These are phyloP conservation scores for Agelas oroides DNA, from an alignment of 37 sponge, comb jelly and placozoan genomes.

Conservation along the genomic window DNA sequence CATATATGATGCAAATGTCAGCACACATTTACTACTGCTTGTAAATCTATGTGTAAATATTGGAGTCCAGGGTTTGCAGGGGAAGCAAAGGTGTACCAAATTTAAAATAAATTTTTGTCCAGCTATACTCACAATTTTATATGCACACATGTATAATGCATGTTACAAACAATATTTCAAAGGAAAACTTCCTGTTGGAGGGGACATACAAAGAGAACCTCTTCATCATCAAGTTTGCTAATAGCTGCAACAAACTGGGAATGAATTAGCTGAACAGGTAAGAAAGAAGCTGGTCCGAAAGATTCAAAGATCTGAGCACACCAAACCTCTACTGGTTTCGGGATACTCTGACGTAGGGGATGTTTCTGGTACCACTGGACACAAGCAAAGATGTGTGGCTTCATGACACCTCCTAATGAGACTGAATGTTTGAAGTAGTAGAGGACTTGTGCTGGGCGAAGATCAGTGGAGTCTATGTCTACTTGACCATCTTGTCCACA, in stretches of 20 bases:
- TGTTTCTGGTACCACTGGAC: slow-evolving; percentile 50
- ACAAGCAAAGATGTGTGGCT: slow-evolving; percentile 33
- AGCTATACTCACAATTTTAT: too few species aligned
- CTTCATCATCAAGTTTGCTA: slow-evolving; percentile 11
- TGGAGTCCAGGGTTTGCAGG: too few species aligned
- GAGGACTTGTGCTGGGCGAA: slow-evolving; percentile 33
- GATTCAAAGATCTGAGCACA: too few species aligned
- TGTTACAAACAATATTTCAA: slow-evolving; percentile 22
- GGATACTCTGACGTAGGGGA: too few species aligned
- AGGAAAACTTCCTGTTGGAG: slow-evolving; percentile 41
- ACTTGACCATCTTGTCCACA: slow-evolving; percentile 37
- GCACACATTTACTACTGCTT: too few species aligned
- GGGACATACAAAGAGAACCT: slow-evolving; percentile 51
- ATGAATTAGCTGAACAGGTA: slow-evolving; percentile 57
- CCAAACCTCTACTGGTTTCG: slow-evolving; percentile 12
- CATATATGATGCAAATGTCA: too few species aligned
- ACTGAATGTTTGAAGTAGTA: slow-evolving; percentile 36
- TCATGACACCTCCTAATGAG: background rate
- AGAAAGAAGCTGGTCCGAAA: too few species aligned
- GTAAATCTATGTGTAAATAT: too few species aligned
- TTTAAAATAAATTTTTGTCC: too few species aligned
- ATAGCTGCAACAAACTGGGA: slow-evolving; percentile 37
- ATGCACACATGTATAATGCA: too few species aligned
- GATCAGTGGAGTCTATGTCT: background rate
- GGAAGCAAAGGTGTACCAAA: too few species aligned